Conservation (phyloP, 2,888 invertebrate genomes). For the Myopa tessellatipennis region DNA sequence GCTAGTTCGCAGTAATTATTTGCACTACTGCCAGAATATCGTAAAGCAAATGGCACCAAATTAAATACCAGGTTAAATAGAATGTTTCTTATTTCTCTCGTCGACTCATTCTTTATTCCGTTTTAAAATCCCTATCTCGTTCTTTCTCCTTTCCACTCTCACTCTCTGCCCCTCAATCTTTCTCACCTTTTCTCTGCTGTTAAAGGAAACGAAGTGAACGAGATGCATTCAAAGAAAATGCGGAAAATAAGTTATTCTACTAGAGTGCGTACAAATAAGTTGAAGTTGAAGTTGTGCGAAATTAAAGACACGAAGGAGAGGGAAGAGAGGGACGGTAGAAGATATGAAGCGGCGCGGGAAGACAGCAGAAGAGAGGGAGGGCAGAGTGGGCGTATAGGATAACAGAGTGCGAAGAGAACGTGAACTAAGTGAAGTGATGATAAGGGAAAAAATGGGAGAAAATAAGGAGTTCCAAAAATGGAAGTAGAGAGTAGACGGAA, state of each 20-base stretch:
- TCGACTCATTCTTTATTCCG: background rate
- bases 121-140: background rate
- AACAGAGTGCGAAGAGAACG: too few relatives aligned
- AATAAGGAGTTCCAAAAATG: too few relatives aligned
- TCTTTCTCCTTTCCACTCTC: background rate
- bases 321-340: background rate
- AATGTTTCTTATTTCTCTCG: background rate
- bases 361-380: too few relatives aligned
- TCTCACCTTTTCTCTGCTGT: too few relatives aligned
- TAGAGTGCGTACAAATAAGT: background rate
- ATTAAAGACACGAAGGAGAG: background rate
- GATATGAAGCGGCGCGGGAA: too few relatives aligned
- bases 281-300: background rate
- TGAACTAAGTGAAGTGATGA: too few relatives aligned
- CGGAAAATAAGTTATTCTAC: slow-evolving; percentile 4
- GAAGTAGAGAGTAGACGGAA: too few relatives aligned
- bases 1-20: background rate
- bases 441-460: too few relatives aligned
- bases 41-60: background rate
- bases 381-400: too few relatives aligned
- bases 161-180: too few relatives aligned
- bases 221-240: background rate
- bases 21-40: background rate
- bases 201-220: background rate
- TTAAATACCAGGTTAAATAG: background rate